A percentile compares a stretch with the other conserved stretches of the same genome.
Conservation (phyloP, 1,140 invertebrate genomes). For the Drusus annulatus region DNA sequence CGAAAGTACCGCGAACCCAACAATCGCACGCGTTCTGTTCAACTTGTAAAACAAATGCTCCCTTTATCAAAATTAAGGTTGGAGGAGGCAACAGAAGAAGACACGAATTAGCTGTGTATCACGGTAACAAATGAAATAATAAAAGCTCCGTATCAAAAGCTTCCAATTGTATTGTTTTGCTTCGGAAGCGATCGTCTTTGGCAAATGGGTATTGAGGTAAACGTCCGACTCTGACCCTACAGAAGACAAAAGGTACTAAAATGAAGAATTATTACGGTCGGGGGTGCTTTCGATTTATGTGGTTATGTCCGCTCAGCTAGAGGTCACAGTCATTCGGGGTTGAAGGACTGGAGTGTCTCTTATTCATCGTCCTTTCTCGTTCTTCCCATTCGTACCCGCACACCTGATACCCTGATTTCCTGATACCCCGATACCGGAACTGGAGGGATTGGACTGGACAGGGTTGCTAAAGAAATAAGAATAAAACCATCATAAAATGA, state of each 20-base stretch:
- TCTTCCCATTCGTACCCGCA: background rate
- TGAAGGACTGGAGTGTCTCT: slow-evolving; percentile 17
- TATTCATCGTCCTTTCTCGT: background rate
- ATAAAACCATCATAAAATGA: too few species aligned
- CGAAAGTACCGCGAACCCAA: too few species aligned
- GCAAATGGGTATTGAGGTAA: slow-evolving; percentile 38
- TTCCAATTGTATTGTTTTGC: slow-evolving; percentile 14
- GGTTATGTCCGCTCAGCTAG: slow-evolving; percentile 38
- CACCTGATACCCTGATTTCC: slow-evolving; percentile 6
- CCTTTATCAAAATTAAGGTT: slow-evolving; percentile 8
- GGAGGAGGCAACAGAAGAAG: background rate
- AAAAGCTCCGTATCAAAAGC: slow-evolving; percentile 11
- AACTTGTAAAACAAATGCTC: background rate
- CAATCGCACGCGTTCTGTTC: too few species aligned
- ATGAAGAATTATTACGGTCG: slow-evolving; percentile 34
- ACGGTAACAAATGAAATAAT: slow-evolving; percentile 20
- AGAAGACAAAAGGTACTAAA: slow-evolving; percentile 36
- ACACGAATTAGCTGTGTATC: slow-evolving; percentile 4
- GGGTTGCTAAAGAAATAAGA: too few species aligned
- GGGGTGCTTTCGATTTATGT: slow-evolving; percentile 38
- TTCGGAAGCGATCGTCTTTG: background rate
- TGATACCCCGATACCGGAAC: too few species aligned
- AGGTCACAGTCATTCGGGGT: slow-evolving; percentile 8
- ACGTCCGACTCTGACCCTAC: slow-evolving; percentile 26
- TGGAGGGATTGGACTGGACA: too few species aligned